Evolutionary conservation across 2,113 vertebrate species (phyloP).

Genomic region (Uropsilus gracilis): DNA sequence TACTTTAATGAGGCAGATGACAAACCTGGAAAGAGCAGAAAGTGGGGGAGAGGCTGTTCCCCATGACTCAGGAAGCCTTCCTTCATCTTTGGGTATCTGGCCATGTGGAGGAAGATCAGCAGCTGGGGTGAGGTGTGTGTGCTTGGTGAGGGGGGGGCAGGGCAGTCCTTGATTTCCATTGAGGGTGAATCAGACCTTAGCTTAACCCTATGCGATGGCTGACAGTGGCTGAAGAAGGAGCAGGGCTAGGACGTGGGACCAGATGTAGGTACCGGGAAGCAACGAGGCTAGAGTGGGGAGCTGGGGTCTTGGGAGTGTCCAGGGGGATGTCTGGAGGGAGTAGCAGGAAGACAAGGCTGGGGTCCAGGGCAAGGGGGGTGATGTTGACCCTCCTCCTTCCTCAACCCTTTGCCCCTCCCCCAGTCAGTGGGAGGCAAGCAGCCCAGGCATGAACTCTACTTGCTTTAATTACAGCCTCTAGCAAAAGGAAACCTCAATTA

Average conservation of each 20-base stretch:
- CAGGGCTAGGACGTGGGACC: neutral
- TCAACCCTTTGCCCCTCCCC: slow-evolving; percentile 75
- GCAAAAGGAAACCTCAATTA: slow-evolving; percentile 88
- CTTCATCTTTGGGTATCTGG: neutral
- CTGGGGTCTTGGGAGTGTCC: neutral
- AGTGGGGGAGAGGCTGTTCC: neutral
- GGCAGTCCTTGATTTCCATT: neutral
- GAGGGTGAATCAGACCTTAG: slow-evolving; percentile 26
- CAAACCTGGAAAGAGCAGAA: neutral
- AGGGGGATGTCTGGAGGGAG: neutral
- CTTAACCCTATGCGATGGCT: neutral
- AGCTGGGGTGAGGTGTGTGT: neutral
- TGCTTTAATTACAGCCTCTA: slow-evolving; percentile 89
- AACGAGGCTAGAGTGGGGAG: neutral
- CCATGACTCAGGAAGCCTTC: neutral
- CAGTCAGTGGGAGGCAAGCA: slow-evolving; percentile 80
- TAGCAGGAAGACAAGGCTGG: slow-evolving; percentile 29
- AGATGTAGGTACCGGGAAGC: neutral
- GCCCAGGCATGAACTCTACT: slow-evolving; percentile 85
- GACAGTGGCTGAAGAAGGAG: slow-evolving; percentile 14
- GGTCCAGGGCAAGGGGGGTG: slow-evolving; percentile 38
- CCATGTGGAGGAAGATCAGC: neutral
- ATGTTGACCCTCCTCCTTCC: neutral
- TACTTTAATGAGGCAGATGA: neutral
- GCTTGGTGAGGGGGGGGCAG: neutral